phyloP scores from a whole-genome alignment of 2,888 invertebrate species.

The Lamellibrachia satsuma region DNA sequence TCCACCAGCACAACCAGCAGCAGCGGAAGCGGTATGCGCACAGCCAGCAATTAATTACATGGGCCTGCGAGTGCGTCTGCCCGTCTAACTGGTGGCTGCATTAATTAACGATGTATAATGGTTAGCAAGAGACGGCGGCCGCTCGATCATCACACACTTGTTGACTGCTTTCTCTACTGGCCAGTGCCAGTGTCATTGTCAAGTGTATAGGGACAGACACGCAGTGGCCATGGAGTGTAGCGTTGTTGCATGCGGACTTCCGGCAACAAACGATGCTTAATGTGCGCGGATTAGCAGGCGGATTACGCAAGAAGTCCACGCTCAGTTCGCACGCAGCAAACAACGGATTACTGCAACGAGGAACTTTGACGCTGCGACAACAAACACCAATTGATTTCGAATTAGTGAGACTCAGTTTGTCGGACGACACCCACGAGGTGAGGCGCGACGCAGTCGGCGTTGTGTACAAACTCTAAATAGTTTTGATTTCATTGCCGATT shows the following conservation, averaged over 20 bases:
- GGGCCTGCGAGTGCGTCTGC: not conserved
- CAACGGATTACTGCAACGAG: constrained; percentile 6
- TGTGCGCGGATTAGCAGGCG: not conserved
- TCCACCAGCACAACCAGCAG: not conserved
- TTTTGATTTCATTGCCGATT: not conserved
- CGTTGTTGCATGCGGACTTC: not conserved
- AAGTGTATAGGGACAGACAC: not conserved
- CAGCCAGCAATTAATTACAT: constrained; percentile 17
- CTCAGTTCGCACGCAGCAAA: not conserved
- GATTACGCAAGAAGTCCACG: constrained; percentile 17
- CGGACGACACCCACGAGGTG: not conserved
- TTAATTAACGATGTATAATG: constrained; percentile 13
- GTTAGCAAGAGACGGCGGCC: constrained; percentile 9
- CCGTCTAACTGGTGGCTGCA: constrained; percentile 8
- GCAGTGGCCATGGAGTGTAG: not conserved
- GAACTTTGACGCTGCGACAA: constrained; percentile 1
- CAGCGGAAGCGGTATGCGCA: not conserved
- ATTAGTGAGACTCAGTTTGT: constrained; percentile 9
- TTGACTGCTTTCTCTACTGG: constrained; percentile 8
- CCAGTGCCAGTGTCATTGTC: not conserved
- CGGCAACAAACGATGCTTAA: constrained; percentile 11
- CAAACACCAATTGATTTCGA: constrained; percentile 17
- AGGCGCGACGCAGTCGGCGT: not conserved
- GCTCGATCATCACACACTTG: constrained; percentile 1
- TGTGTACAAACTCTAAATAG: not conserved